phyloP scores from a whole-genome alignment of 2,113 vertebrate genomes.

The Galbula dea region DNA sequence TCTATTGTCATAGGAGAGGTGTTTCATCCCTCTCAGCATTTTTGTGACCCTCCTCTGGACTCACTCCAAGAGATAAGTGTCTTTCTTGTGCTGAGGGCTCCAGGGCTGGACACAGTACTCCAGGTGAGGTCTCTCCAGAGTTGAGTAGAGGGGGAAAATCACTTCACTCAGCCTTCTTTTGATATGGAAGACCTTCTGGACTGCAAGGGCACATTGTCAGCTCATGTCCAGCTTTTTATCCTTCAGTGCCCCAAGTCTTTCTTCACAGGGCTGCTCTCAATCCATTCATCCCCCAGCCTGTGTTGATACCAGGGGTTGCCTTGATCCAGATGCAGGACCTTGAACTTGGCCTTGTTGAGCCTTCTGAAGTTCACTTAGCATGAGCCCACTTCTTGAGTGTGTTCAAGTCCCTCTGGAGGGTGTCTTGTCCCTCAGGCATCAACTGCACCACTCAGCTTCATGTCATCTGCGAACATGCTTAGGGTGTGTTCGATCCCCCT shows the following conservation, averaged over 20 bases:
- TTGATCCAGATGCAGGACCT: neutral
- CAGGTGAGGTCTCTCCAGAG: neutral
- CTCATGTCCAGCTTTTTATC: neutral
- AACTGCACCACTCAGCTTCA: neutral
- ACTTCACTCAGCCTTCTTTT: neutral
- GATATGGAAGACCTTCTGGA: neutral
- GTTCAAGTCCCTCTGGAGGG: neutral
- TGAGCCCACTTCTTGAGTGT: neutral
- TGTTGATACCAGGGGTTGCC: neutral
- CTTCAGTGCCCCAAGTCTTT: neutral
- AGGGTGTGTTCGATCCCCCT: neutral
- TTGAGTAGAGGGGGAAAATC: neutral
- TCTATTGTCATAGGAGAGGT: neutral
- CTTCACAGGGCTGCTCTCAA: neutral
- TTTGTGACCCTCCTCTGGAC: neutral
- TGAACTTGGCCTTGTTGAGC: neutral
- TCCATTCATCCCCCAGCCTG: neutral
- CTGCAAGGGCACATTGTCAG: accelerated
- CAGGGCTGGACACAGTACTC: neutral
- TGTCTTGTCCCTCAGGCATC: neutral
- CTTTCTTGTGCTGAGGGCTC: neutral
- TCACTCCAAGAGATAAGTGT: neutral
- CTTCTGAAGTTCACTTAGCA: neutral
- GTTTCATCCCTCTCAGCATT: neutral
- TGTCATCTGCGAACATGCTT: neutral